A percentile compares a stretch with the other conserved stretches of the same genome.
These are phyloP conservation scores for Hypena proboscidalis DNA, from an alignment of 2,888 invertebrate species.

Conservation along the genomic window DNA sequence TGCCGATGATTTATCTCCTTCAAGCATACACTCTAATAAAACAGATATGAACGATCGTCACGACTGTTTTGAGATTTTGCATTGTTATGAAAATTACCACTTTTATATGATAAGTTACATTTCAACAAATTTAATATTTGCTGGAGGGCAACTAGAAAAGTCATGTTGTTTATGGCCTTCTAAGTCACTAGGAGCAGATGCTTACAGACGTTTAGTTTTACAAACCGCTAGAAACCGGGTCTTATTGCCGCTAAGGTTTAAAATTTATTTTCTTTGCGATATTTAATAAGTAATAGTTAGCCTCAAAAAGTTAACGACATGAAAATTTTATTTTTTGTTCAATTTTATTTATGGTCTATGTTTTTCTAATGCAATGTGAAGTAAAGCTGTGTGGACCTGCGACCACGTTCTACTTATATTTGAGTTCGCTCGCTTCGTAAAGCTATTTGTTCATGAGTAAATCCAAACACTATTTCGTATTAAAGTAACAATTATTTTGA, in stretches of 20 bases:
- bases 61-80: constrained; percentile 45
- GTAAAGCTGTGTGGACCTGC: constrained; percentile 61
- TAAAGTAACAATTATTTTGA: constrained; percentile 44
- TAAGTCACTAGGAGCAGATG: constrained; percentile 20
- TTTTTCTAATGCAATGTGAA: constrained; percentile 55
- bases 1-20: constrained; percentile 70
- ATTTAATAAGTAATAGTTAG: constrained; percentile 22
- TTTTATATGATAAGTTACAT: constrained; percentile 1
- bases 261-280: constrained; percentile 15
- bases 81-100: constrained; percentile 36
- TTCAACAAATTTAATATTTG: constrained; percentile 10
- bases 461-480: constrained; percentile 48
- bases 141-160: not conserved
- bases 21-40: constrained; percentile 66
- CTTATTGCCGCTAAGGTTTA: constrained; percentile 12
- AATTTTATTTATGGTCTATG: constrained; percentile 48
- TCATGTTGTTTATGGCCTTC: constrained; percentile 14
- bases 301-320: constrained; percentile 18
- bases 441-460: constrained; percentile 67
- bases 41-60: constrained; percentile 60
- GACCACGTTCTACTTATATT: constrained; percentile 78
- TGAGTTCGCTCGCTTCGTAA: constrained; percentile 65
- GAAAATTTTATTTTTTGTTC: constrained; percentile 21
- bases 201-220: constrained; percentile 22
- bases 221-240: constrained; percentile 5